phyloP scores from a whole-genome alignment of 2,888 invertebrate species.

The Erannis defoliaria region DNA sequence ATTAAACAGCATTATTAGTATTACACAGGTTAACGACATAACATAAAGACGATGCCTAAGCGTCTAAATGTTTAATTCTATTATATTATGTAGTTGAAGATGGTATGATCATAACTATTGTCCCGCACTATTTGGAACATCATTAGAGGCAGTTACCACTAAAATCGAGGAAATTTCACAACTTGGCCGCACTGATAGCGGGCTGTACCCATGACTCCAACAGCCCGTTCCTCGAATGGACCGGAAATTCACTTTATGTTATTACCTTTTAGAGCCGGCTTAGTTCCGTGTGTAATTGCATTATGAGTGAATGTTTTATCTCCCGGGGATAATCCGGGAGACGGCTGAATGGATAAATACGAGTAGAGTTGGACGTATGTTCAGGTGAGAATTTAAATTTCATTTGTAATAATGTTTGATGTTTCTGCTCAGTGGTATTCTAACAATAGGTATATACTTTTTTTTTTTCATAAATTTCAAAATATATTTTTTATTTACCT shows the following conservation, averaged over 20 bases:
- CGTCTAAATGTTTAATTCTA: background rate
- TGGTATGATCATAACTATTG: conserved; percentile 8
- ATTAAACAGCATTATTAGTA: background rate
- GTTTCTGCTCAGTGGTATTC: too few species aligned
- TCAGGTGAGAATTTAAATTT: background rate
- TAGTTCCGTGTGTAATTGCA: conserved; percentile 32
- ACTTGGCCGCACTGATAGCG: conserved; percentile 12
- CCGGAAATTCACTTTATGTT: conserved; percentile 33
- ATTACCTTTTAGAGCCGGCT: conserved; percentile 30
- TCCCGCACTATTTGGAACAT: background rate
- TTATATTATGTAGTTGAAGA: background rate
- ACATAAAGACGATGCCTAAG: background rate
- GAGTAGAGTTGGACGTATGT: conserved; percentile 12
- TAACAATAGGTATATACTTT: too few species aligned
- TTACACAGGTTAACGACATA: background rate
- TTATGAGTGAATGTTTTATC: conserved; percentile 34
- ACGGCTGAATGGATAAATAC: conserved; percentile 14
- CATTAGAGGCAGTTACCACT: conserved; percentile 10
- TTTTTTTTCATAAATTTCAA: too few species aligned
- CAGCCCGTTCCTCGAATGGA: conserved; percentile 8
- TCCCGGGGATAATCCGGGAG: conserved; percentile 19
- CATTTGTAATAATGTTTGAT: background rate
- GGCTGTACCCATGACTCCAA: conserved; percentile 6
- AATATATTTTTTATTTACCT: too few species aligned
- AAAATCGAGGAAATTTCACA: conserved; percentile 6